Evolutionary conservation across 2,888 invertebrate genomes (phyloP).

Genomic region (Drosophila peninsularis): DNA sequence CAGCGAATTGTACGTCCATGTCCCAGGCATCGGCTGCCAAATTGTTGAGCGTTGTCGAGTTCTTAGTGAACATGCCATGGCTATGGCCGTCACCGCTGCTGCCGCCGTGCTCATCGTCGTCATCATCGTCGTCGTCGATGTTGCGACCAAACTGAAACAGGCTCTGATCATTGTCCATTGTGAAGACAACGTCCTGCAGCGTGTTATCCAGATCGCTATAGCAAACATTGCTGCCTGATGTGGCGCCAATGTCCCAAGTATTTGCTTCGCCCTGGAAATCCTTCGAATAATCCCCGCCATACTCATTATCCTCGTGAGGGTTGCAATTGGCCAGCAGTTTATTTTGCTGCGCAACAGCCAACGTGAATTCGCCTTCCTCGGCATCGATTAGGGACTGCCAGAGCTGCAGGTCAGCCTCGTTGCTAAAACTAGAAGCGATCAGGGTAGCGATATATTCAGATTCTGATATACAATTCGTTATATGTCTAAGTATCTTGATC

Average conservation of each 20-base stretch:
- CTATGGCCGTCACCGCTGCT: slow-evolving; percentile 58
- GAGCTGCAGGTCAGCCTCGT: slow-evolving; percentile 86
- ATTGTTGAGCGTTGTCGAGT: slow-evolving; percentile 62
- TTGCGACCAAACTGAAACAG: slow-evolving; percentile 73
- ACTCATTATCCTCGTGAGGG: slow-evolving; percentile 82
- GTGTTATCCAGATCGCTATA: slow-evolving; percentile 61
- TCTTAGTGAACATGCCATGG: slow-evolving; percentile 64
- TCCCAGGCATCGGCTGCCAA: slow-evolving; percentile 79
- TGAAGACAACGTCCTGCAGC: slow-evolving; percentile 72
- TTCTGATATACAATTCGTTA: slow-evolving; percentile 85
- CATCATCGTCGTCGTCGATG: slow-evolving; percentile 75
- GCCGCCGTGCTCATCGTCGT: slow-evolving; percentile 65
- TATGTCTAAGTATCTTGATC: slow-evolving; percentile 87
- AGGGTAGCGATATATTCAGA: slow-evolving; percentile 86
- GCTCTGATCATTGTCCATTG: slow-evolving; percentile 77
- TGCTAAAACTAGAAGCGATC: slow-evolving; percentile 86
- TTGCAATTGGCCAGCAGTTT: slow-evolving; percentile 83
- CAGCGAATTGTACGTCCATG: slow-evolving; percentile 74
- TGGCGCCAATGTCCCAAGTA: slow-evolving; percentile 48
- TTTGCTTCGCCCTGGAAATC: slow-evolving; percentile 66
- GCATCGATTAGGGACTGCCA: slow-evolving; percentile 83
- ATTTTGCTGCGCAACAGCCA: slow-evolving; percentile 79
- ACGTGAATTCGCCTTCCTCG: slow-evolving; percentile 81
- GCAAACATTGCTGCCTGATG: slow-evolving; percentile 57
- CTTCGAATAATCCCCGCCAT: slow-evolving; percentile 71